Evolutionary conservation across 2,113 vertebrate species (phyloP).

Genomic region (zebrafish (Danio rerio)): DNA sequence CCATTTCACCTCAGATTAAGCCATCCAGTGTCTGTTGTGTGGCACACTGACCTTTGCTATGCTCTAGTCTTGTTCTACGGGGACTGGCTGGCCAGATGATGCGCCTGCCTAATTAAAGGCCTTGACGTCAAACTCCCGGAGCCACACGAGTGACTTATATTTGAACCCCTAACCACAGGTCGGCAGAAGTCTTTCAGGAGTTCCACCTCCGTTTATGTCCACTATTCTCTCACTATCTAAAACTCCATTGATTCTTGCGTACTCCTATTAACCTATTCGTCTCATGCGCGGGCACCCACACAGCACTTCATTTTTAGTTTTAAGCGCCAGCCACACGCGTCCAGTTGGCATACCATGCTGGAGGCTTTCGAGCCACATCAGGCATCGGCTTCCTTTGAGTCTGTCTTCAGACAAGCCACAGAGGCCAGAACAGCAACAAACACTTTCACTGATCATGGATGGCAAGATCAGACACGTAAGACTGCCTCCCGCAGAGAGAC

Average conservation of each 20-base stretch:
- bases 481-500: conserved; percentile 48
- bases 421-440: conserved; percentile 22
- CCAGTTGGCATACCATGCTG: background rate
- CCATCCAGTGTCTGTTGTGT: conserved; percentile 71
- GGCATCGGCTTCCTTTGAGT: conserved; percentile 14
- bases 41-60: conserved; percentile 79
- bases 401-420: background rate
- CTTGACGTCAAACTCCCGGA: conserved; percentile 71
- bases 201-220: background rate
- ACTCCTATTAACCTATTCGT: background rate
- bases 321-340: conserved; percentile 5
- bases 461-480: conserved; percentile 29
- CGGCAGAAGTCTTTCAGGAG: conserved; percentile 8
- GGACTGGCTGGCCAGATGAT: conserved; percentile 66
- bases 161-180: conserved; percentile 61
- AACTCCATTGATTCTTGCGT: conserved; percentile 11
- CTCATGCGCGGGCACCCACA: conserved; percentile 3
- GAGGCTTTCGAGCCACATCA: background rate
- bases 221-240: background rate
- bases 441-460: conserved; percentile 28
- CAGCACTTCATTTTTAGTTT: conserved; percentile 15
- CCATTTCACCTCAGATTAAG: conserved; percentile 78
- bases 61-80: conserved; percentile 68
- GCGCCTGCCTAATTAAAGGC: conserved; percentile 69
- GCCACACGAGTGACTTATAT: conserved; percentile 61